Evolutionary conservation across 2,113 vertebrate genomes (phyloP).

Genomic region (Colinus virginianus): DNA sequence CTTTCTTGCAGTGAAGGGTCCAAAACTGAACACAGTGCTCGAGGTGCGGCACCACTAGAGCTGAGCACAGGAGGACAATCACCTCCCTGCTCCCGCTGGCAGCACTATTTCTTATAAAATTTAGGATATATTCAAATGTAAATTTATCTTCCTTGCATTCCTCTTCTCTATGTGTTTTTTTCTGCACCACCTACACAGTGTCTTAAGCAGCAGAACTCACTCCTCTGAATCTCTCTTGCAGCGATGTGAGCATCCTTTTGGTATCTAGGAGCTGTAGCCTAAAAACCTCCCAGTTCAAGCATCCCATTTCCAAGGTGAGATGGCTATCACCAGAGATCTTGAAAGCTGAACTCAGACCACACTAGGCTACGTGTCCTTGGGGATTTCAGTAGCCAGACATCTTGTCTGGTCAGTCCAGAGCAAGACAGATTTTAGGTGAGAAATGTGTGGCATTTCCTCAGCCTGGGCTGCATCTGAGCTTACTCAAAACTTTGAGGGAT

Average conservation of each 20-base stretch:
- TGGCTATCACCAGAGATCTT: neutral
- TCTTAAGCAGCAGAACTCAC: neutral
- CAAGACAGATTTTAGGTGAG: neutral
- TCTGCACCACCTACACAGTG: neutral
- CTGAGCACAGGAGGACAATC: no score
- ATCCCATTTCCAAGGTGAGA: neutral
- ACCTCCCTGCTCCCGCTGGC: no score
- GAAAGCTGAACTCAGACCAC: neutral
- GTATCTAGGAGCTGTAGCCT: neutral
- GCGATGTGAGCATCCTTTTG: neutral
- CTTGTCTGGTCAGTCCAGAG: neutral
- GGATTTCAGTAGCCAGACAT: neutral
- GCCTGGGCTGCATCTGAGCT: neutral
- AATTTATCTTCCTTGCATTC: neutral
- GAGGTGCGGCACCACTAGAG: no score
- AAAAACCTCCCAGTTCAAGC: neutral
- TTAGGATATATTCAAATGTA: no score
- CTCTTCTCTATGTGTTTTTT: neutral
- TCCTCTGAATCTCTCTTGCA: neutral
- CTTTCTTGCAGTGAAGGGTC: no score
- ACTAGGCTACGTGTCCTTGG: neutral
- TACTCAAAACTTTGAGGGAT: neutral
- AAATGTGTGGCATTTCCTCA: neutral
- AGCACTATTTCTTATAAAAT: no score
- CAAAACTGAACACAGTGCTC: no score